A percentile compares a stretch with the other conserved stretches of the same genome.
These are phyloP conservation scores for Nephrotoma appendiculata DNA, from an alignment of 2,888 invertebrate genomes.

Conservation along the genomic window DNA sequence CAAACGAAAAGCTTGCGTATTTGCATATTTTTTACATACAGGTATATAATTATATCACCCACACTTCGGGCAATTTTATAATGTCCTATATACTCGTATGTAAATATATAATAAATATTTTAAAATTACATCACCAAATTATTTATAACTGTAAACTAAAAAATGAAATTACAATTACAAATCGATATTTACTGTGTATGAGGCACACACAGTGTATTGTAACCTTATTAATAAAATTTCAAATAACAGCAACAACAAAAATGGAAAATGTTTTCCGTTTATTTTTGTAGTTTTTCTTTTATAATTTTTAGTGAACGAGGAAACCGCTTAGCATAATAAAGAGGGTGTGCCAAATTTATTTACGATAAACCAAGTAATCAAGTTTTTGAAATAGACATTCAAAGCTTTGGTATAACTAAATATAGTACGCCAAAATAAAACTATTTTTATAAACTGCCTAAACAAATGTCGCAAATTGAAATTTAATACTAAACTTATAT, in stretches of 20 bases:
- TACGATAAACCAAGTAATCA: background rate
- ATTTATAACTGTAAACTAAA: background rate
- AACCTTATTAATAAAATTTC: background rate
- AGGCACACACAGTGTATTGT: background rate
- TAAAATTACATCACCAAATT: background rate
- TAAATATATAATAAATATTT: background rate
- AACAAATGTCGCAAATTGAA: too few species aligned
- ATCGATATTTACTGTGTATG: background rate
- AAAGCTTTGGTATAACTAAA: background rate
- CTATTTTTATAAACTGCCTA: too few species aligned
- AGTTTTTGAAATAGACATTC: background rate
- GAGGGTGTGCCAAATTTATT: background rate
- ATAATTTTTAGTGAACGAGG: background rate
- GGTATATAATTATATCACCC: background rate
- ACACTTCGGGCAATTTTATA: background rate
- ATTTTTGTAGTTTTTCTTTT: background rate
- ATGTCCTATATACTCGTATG: background rate
- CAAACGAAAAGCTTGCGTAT: background rate
- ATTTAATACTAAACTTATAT: too few species aligned
- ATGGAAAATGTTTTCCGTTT: background rate
- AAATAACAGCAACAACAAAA: background rate
- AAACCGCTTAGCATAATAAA: background rate
- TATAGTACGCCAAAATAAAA: too few species aligned
- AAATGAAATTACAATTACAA: background rate
- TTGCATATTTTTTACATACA: background rate